Conservation (phyloP, 2,888 invertebrate genomes). For the Sicus ferrugineus region DNA sequence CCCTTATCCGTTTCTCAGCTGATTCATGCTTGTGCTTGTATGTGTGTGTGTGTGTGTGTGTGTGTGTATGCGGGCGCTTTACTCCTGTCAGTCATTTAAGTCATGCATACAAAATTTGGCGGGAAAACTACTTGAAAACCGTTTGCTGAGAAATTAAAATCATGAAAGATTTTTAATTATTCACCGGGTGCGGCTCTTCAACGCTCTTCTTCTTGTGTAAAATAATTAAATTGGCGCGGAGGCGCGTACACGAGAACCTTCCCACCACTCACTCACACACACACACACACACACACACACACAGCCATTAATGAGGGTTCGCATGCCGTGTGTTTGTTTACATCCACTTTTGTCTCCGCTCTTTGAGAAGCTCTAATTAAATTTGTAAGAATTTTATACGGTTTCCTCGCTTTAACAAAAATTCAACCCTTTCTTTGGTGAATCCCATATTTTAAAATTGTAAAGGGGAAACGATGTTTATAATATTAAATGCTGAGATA, state of each 20-base stretch:
- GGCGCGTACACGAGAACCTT: too few relatives aligned
- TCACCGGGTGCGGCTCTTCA: not conserved
- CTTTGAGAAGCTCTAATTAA: too few relatives aligned
- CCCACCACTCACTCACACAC: too few relatives aligned
- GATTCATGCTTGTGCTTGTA: not conserved
- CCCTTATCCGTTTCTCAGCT: not conserved
- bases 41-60: not conserved
- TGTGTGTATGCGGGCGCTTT: conserved; percentile 15
- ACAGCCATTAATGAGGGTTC: too few relatives aligned
- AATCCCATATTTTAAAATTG: not conserved
- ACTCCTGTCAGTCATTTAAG: not conserved
- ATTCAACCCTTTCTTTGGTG: too few relatives aligned
- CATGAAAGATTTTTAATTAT: conserved; percentile 43
- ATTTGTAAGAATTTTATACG: too few relatives aligned
- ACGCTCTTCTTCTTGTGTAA: not conserved
- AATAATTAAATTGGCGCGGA: conserved; percentile 11
- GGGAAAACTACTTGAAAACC: conserved; percentile 28
- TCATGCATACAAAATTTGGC: conserved; percentile 19
- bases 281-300: too few relatives aligned
- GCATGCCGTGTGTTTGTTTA: too few relatives aligned
- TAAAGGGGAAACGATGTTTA: not conserved
- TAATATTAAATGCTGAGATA: not conserved
- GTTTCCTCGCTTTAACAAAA: too few relatives aligned
- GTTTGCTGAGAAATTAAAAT: conserved; percentile 48
- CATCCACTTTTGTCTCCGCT: too few relatives aligned